Evolutionary conservation across 2,113 vertebrate species (phyloP).

Genomic region (Corvus cornix): DNA sequence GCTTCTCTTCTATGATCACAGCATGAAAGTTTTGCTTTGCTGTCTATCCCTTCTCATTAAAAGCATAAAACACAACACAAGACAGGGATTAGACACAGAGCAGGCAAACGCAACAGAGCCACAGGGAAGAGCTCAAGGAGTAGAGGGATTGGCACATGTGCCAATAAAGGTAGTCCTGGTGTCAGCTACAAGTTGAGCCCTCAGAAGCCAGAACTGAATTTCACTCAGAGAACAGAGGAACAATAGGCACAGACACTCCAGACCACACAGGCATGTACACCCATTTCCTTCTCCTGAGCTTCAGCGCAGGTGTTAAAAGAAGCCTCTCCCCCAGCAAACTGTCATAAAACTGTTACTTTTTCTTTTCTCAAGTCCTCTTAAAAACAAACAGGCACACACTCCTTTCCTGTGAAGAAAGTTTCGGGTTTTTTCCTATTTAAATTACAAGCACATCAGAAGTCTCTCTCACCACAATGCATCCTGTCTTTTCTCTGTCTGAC

Average conservation of each 20-base stretch:
- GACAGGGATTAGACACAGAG: slow-evolving; percentile 10
- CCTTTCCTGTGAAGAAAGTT: slow-evolving; percentile 47
- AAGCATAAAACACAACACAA: background rate
- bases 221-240: background rate
- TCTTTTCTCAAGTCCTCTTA: background rate
- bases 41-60: slow-evolving; percentile 33
- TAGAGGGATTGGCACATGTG: background rate
- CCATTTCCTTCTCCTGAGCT: slow-evolving; percentile 2
- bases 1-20: slow-evolving; percentile 33
- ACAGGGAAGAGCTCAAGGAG: slow-evolving; percentile 6
- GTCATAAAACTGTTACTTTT: slow-evolving; percentile 46
- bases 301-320: slow-evolving; percentile 33
- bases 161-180: background rate
- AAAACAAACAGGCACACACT: background rate
- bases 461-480: slow-evolving; percentile 35
- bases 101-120: background rate
- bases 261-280: background rate
- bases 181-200: background rate
- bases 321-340: slow-evolving; percentile 34
- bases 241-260: background rate
- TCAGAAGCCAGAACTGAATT: background rate
- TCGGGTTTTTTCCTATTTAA: slow-evolving; percentile 36
- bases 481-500: slow-evolving; percentile 59
- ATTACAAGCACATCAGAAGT: slow-evolving; percentile 49
- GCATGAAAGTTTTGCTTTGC: slow-evolving; percentile 42